Percentiles rank a stretch among this genome's conserved stretches.
Evolutionary conservation across 2,888 invertebrate genomes (phyloP).

Genomic region (Isoperla grammatica): DNA sequence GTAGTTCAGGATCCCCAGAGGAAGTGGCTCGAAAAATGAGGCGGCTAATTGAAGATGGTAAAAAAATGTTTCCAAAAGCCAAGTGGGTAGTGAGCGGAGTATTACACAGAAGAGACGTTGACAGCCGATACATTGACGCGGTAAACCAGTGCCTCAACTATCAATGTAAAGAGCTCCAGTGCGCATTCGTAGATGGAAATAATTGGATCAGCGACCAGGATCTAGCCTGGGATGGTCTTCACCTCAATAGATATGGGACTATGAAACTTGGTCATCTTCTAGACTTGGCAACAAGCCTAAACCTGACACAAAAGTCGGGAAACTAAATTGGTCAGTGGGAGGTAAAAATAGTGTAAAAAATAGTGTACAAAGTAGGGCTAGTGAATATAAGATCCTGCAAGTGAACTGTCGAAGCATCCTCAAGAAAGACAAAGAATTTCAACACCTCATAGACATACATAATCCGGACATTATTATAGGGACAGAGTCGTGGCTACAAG

Average conservation of each 20-base stretch:
- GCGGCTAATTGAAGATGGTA: background rate
- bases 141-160: constrained; percentile 8
- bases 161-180: background rate
- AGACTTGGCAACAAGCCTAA: background rate
- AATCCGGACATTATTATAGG: constrained; percentile 6
- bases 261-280: background rate
- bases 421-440: background rate
- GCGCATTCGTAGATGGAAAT: background rate
- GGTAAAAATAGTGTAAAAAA: no score
- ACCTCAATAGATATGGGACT: background rate
- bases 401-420: constrained; percentile 8
- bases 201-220: background rate
- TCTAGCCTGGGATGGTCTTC: background rate
- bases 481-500: constrained; percentile 7
- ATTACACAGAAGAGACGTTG: background rate
- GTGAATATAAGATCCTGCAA: background rate
- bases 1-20: background rate
- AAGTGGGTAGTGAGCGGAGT: background rate
- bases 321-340: background rate
- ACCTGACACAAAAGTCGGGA: background rate
- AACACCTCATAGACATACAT: background rate
- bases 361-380: no score
- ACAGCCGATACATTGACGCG: constrained; percentile 1
- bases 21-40: background rate
- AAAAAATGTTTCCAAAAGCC: background rate